Conservation (phyloP, 1,140 invertebrate species). For the Drosophila kohkoa region DNA sequence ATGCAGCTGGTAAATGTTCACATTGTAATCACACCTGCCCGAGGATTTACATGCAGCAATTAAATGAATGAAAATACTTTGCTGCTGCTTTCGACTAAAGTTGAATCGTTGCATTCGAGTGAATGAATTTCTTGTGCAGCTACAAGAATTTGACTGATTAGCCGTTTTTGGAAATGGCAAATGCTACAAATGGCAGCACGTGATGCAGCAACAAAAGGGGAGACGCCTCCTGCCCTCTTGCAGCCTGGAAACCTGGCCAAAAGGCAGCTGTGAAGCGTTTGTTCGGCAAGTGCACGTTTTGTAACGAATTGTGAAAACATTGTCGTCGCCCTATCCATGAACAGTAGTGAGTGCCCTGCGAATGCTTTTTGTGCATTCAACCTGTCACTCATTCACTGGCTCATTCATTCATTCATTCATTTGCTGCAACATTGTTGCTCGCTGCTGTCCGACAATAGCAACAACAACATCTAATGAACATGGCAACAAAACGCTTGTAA, state of each 20-base stretch:
- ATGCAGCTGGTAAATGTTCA: conserved; percentile 30
- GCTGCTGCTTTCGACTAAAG: neutral
- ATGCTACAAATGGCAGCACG: conserved; percentile 73
- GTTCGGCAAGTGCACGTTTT: conserved; percentile 41
- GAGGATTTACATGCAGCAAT: conserved; percentile 71
- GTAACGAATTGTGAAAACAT: conserved; percentile 42
- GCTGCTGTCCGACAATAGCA: conserved; percentile 7
- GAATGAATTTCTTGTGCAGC: conserved; percentile 31
- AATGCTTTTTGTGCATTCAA: conserved; percentile 47
- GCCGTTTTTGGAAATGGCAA: conserved; percentile 69
- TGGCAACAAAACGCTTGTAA: conserved; percentile 66
- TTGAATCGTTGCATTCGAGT: neutral
- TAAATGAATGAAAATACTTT: conserved; percentile 68
- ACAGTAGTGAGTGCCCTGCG: neutral
- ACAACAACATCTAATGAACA: conserved; percentile 74
- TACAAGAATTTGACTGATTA: conserved; percentile 74
- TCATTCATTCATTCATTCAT: conserved; percentile 62
- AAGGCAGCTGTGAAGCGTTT: conserved; percentile 14
- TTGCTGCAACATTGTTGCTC: conserved; percentile 72
- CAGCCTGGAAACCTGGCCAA: neutral
- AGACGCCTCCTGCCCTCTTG: neutral
- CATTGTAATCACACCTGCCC: conserved; percentile 72
- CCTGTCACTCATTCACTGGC: conserved; percentile 46
- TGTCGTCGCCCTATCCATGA: conserved; percentile 15
- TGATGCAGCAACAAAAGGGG: conserved; percentile 41